A percentile compares a stretch with the other conserved stretches of the same genome.
Evolutionary conservation across 2,113 vertebrate species (phyloP).

Genomic region (Hystrix brachyura): DNA sequence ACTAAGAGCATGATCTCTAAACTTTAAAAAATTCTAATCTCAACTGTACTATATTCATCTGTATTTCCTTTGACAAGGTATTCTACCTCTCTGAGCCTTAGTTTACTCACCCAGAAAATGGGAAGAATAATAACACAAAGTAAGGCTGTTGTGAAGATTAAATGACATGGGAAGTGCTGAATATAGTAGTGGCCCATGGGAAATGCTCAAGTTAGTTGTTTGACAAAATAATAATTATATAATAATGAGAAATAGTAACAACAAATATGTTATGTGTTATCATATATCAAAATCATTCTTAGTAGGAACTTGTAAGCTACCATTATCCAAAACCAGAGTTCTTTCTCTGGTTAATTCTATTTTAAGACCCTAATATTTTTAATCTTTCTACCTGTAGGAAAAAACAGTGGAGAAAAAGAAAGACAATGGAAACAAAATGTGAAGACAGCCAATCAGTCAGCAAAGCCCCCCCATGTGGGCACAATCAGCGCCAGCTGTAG

Average conservation of each 20-base stretch:
- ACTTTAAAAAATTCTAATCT: neutral
- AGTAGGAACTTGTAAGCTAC: neutral
- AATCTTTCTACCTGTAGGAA: conserved; percentile 54
- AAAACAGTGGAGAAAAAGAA: conserved; percentile 65
- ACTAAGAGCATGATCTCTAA: neutral
- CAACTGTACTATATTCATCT: neutral
- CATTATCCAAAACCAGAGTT: neutral
- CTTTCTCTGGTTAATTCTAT: conserved; percentile 63
- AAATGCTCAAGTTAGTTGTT: neutral
- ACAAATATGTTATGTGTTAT: conserved; percentile 45
- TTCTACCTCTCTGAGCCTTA: conserved; percentile 26
- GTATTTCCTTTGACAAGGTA: neutral
- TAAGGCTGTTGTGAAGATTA: conserved; percentile 21
- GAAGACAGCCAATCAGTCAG: conserved; percentile 86
- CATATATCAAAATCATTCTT: conserved; percentile 54
- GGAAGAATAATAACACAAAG: conserved; percentile 4
- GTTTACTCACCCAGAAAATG: conserved; percentile 53
- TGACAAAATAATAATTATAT: conserved; percentile 70
- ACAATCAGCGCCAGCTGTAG: conserved; percentile 91
- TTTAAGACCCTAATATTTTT: conserved; percentile 62
- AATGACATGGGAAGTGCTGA: neutral
- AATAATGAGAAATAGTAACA: conserved; percentile 59
- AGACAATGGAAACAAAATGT: conserved; percentile 84
- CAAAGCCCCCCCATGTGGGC: conserved; percentile 82
- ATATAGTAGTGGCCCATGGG: neutral